phyloP scores from a whole-genome alignment of 2,113 vertebrate species.

The Actenoides hombroni region DNA sequence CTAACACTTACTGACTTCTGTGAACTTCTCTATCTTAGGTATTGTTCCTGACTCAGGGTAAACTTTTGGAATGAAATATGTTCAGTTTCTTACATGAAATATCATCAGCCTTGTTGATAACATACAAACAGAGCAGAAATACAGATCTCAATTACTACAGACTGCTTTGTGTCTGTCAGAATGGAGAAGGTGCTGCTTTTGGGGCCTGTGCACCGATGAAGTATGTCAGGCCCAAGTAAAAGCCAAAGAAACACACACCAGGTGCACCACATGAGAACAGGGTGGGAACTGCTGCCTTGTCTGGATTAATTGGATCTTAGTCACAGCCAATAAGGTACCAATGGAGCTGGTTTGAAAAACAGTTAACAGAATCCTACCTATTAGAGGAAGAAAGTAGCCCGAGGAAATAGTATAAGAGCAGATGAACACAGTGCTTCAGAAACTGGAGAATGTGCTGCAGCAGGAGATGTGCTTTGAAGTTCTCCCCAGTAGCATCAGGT shows the following conservation, averaged over 20 bases:
- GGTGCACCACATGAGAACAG: background rate
- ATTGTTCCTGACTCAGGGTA: background rate
- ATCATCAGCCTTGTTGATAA: background rate
- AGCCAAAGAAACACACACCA: background rate
- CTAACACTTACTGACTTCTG: background rate
- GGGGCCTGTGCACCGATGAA: background rate
- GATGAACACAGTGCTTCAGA: background rate
- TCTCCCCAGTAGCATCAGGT: background rate
- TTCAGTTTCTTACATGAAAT: background rate
- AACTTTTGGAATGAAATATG: background rate
- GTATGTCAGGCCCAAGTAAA: background rate
- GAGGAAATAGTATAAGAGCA: background rate
- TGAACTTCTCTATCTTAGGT: background rate
- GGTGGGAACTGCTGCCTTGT: background rate
- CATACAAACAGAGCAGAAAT: background rate
- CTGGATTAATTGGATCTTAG: background rate
- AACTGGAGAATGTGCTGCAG: fast-evolving
- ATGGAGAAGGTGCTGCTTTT: background rate
- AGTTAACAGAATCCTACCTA: background rate
- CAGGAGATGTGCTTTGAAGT: background rate
- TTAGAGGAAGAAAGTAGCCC: background rate
- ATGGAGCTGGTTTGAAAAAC: background rate
- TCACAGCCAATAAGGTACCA: background rate
- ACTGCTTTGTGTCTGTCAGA: background rate
- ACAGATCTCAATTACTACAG: background rate